Evolutionary conservation across 2,797 vertebrate species (phyloP), one percentile per base, ranked within the genome.

Genomic region (Diceros bicornis): DNA sequence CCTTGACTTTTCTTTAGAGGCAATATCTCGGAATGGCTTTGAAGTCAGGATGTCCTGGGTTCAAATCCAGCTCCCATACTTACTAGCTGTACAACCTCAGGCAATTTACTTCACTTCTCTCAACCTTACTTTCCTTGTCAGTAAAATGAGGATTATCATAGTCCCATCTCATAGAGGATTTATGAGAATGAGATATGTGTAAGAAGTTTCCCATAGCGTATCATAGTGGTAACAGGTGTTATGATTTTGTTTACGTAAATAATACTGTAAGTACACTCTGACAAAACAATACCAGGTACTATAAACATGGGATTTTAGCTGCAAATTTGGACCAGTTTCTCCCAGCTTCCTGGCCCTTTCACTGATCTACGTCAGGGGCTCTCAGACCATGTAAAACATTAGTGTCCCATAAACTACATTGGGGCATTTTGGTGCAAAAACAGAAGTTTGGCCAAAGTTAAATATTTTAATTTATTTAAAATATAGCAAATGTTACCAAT

Each of bases 401-500:
- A n/a, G 17, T 20, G 25, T 6, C 27, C 59, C 34, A 32, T 13
- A 66, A 92, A 82, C 34, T 68, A 72, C 18, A 59, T 0, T 0
- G 37, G 69, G 55, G 14, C 14, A 64, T 84, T 88, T 92, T 34
- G 71, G 3, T 44, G 27, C 55, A 74, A 69, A 85, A 92, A 47
- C 6, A 57, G 50, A 94, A 57, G 16, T 78, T 25, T 34, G 50
- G 52, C 18, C 62, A 72, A 82, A 72, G 62, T 71, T 82, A 23
- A 79, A 25, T 64, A 61, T 18, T 91, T 93, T 69, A 69, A 59
- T 75, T 66, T 78, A 87, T 81, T 94, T 88, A 64, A 79, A 96
- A 77, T n/a, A 61, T 69, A 91, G 71, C 61, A 81, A 84, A 62
- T 88, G 59, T 92, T 57, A 93, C 32, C 14, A 25, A 6, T 87